Evolutionary conservation across 2,888 invertebrate species (phyloP).

Genomic region (Trissolcus japonicus): DNA sequence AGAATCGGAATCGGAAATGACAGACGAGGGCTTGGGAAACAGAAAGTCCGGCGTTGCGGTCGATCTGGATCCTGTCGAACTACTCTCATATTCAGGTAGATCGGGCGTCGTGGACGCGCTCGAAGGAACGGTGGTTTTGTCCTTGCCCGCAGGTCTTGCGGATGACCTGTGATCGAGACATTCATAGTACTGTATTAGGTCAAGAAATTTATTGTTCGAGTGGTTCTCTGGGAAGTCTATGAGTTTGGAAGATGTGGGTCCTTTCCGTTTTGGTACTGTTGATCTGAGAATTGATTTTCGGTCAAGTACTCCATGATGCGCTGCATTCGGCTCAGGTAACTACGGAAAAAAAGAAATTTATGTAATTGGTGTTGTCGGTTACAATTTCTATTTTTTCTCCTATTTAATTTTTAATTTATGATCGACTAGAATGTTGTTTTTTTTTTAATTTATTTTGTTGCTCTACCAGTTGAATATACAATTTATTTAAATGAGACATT

Average conservation of each 20-base stretch:
- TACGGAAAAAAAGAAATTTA: not conserved
- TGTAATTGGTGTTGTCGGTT: too few relatives aligned
- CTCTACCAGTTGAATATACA: too few relatives aligned
- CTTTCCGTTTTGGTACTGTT: constrained; percentile 13
- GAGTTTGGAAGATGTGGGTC: constrained; percentile 2
- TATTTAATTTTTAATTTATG: too few relatives aligned
- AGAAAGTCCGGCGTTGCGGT: constrained; percentile 23
- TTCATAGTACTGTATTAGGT: constrained; percentile 30
- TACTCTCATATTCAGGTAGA: constrained; percentile 26
- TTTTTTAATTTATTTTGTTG: too few relatives aligned
- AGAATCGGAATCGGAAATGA: constrained; percentile 8
- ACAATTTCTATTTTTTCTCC: too few relatives aligned
- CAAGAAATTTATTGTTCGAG: constrained; percentile 19
- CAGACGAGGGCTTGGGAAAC: constrained; percentile 26
- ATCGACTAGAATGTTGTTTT: too few relatives aligned
- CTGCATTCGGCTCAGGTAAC: constrained; percentile 4
- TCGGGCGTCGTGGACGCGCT: constrained; percentile 27
- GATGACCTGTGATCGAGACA: constrained; percentile 12
- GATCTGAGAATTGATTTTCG: constrained; percentile 20
- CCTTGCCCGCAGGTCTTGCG: not conserved
- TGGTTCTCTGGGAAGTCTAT: not conserved
- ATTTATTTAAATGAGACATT: too few relatives aligned
- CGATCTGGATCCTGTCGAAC: constrained; percentile 21
- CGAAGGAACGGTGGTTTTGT: constrained; percentile 4
- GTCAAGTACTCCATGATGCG: constrained; percentile 3